Evolutionary conservation across 2,797 vertebrate species (phyloP).

Genomic region (Buceros bicornis): DNA sequence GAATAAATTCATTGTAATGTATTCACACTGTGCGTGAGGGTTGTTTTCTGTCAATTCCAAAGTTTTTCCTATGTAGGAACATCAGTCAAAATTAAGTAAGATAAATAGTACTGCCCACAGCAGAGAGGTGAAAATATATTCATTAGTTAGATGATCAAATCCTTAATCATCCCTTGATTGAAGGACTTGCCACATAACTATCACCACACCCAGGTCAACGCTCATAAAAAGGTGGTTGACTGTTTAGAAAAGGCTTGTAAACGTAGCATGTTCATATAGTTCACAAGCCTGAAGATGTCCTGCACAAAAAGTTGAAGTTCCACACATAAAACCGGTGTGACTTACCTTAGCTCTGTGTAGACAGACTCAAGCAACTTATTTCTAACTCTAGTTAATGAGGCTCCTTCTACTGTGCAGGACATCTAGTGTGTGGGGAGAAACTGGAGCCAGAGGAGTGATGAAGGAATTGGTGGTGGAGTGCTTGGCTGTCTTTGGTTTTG

Average conservation of each 20-base stretch:
- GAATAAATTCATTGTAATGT: background rate
- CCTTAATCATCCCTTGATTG: background rate
- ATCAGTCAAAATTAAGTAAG: background rate
- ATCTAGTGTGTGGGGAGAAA: background rate
- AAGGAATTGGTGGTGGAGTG: no score
- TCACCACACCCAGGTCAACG: background rate
- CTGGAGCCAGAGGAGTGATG: background rate
- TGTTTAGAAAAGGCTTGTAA: background rate
- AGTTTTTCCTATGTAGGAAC: fast-evolving
- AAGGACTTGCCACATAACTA: background rate
- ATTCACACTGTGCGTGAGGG: background rate
- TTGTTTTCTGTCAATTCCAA: background rate
- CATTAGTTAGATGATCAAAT: background rate
- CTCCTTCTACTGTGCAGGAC: background rate
- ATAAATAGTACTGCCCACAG: background rate
- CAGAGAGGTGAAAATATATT: background rate
- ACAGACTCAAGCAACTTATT: background rate
- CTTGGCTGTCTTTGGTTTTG: background rate
- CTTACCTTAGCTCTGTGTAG: background rate
- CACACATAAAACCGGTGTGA: background rate
- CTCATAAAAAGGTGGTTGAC: background rate
- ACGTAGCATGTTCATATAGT: background rate
- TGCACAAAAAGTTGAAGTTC: background rate
- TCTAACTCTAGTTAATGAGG: background rate
- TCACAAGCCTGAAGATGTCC: background rate